phyloP scores from a whole-genome alignment of 37 sponge, comb jelly and placozoan species.

The Lycopodina hypogea region DNA sequence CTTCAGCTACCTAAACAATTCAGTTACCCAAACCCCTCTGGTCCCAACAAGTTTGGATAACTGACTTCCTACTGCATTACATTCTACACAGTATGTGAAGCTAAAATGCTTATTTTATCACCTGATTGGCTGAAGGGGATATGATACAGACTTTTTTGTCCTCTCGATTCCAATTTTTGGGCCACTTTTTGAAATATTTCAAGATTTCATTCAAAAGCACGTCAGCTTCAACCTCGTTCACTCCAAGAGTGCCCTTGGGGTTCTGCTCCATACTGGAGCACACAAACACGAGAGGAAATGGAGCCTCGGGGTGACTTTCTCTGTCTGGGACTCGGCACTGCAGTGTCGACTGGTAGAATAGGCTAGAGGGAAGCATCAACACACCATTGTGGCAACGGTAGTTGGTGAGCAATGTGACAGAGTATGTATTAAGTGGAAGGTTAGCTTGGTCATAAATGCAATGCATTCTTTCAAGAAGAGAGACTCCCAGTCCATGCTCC shows the following conservation, averaged over 20 bases:
- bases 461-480: slow-evolving; percentile 58
- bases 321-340: slow-evolving; percentile 9
- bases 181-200: slow-evolving; percentile 48
- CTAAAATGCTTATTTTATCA: not conserved
- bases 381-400: slow-evolving; percentile 62
- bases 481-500: slow-evolving; percentile 52
- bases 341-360: slow-evolving; percentile 65
- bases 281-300: slow-evolving; percentile 54
- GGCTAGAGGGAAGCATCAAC: slow-evolving; percentile 55
- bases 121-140: slow-evolving; percentile 53
- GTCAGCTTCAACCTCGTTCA: slow-evolving; percentile 20
- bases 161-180: slow-evolving; percentile 35
- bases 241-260: not conserved
- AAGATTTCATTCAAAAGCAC: slow-evolving; percentile 14
- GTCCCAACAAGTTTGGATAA: too few species aligned
- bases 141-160: slow-evolving; percentile 43
- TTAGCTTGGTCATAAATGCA: slow-evolving; percentile 15
- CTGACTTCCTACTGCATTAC: too few species aligned
- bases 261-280: slow-evolving; percentile 24
- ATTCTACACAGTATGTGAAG: too few species aligned
- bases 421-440: not conserved
- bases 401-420: slow-evolving; percentile 43
- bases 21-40: too few species aligned
- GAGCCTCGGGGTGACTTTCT: slow-evolving; percentile 35
- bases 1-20: too few species aligned